These are phyloP conservation scores for Linnaemya tessellans DNA, from an alignment of 2,888 invertebrate genomes.

Conservation along the genomic window DNA sequence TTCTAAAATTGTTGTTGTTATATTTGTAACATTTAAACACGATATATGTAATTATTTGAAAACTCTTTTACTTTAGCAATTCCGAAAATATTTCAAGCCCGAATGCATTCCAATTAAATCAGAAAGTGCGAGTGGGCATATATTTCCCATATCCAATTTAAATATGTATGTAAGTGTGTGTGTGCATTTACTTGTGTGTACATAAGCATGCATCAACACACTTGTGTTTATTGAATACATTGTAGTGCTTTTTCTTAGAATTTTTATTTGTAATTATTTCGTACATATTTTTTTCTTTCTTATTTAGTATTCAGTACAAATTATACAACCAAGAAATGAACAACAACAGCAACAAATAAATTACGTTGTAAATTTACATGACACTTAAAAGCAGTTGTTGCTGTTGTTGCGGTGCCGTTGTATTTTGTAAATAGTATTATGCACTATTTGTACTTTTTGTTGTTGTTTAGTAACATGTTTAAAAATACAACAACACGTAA, in stretches of 20 bases:
- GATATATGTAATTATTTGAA: too few species aligned
- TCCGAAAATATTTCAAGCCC: too few species aligned
- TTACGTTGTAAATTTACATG: slow-evolving; percentile 53
- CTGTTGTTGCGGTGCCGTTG: slow-evolving; percentile 16
- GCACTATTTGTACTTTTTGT: slow-evolving; percentile 10
- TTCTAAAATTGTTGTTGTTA: too few species aligned
- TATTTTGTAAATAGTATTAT: slow-evolving; percentile 30
- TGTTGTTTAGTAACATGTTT: slow-evolving; percentile 65
- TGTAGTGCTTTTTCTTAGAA: slow-evolving; percentile 29
- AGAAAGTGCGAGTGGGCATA: too few species aligned
- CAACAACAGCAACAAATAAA: slow-evolving; percentile 49
- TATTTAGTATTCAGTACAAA: too few species aligned
- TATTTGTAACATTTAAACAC: too few species aligned
- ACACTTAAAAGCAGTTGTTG: slow-evolving; percentile 33
- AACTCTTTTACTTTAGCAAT: too few species aligned
- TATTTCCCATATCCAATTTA: too few species aligned
- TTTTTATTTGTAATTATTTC: slow-evolving; percentile 8
- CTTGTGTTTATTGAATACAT: slow-evolving; percentile 6
- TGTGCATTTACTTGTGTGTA: too few species aligned
- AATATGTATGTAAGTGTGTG: too few species aligned
- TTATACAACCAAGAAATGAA: slow-evolving; percentile 57
- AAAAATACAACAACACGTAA: slow-evolving; percentile 69
- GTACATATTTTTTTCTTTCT: not conserved
- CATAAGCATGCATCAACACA: too few species aligned
- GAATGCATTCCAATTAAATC: too few species aligned